These are phyloP conservation scores for Dipodomys merriami DNA, from an alignment of 2,113 vertebrate genomes.

Conservation along the genomic window DNA sequence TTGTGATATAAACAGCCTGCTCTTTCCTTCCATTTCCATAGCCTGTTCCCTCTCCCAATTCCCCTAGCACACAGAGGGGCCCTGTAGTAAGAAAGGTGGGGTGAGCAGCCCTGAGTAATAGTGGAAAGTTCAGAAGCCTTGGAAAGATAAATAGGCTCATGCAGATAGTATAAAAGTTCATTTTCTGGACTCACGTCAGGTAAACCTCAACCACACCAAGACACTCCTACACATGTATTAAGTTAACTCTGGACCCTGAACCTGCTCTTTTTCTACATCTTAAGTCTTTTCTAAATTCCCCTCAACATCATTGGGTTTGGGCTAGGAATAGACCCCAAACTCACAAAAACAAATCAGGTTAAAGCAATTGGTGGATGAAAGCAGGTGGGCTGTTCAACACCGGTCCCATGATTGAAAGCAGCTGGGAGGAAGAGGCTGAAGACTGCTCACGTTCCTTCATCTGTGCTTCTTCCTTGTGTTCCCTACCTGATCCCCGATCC, in stretches of 20 bases:
- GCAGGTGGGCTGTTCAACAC: neutral
- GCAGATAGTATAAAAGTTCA: slow-evolving; percentile 88
- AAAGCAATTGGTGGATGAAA: slow-evolving; percentile 32
- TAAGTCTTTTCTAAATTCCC: slow-evolving; percentile 31
- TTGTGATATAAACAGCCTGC: slow-evolving; percentile 68
- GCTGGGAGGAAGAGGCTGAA: neutral
- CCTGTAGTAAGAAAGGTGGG: slow-evolving; percentile 85
- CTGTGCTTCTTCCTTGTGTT: neutral
- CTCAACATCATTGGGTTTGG: neutral
- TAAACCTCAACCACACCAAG: slow-evolving; percentile 85
- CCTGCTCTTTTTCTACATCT: slow-evolving; percentile 67
- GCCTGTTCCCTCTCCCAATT: slow-evolving; percentile 16
- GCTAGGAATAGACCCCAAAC: neutral
- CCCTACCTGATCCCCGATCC: neutral
- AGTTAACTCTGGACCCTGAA: slow-evolving; percentile 84
- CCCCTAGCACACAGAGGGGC: slow-evolving; percentile 79
- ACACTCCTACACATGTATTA: slow-evolving; percentile 83
- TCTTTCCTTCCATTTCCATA: slow-evolving; percentile 27
- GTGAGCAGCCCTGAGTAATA: slow-evolving; percentile 78
- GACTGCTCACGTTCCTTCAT: neutral
- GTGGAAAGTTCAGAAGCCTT: slow-evolving; percentile 86
- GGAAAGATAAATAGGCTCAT: slow-evolving; percentile 87
- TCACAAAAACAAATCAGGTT: neutral
- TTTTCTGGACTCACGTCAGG: slow-evolving; percentile 85
- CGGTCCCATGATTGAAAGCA: neutral